These are phyloP conservation scores for Littorina saxatilis DNA, from an alignment of 1,140 invertebrate species.

Conservation along the genomic window DNA sequence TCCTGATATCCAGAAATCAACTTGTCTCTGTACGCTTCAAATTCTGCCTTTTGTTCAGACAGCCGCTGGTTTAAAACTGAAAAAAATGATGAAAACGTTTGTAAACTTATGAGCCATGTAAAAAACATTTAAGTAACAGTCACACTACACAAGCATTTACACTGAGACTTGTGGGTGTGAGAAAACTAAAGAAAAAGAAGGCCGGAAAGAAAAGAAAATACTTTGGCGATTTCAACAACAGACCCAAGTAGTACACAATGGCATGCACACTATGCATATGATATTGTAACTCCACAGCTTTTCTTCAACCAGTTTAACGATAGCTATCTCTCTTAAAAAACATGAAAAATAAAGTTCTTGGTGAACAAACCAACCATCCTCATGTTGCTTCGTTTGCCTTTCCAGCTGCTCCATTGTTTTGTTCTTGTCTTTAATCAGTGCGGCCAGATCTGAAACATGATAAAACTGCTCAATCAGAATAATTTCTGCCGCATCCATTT, in stretches of 20 bases:
- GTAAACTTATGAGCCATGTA: no score
- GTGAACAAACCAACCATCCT: slow-evolving; percentile 65
- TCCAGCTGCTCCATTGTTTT: slow-evolving; percentile 69
- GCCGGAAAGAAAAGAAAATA: no score
- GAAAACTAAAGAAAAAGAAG: no score
- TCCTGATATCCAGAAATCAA: slow-evolving; percentile 45
- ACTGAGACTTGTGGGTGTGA: no score
- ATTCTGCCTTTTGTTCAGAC: slow-evolving; percentile 45
- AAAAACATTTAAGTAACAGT: no score
- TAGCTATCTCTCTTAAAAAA: no score
- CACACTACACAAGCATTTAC: no score
- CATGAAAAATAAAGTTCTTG: no score
- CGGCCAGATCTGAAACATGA: slow-evolving; percentile 63
- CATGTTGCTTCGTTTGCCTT: slow-evolving; percentile 58
- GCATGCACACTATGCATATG: no score
- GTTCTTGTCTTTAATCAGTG: slow-evolving; percentile 67
- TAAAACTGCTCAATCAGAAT: neutral
- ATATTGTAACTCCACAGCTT: no score
- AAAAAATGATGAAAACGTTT: neutral
- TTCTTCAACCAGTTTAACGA: no score
- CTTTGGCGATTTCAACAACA: neutral
- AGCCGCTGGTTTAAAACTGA: slow-evolving; percentile 39
- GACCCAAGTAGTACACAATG: no score
- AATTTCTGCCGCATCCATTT: neutral
- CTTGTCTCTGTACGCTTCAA: slow-evolving; percentile 47